Conservation (phyloP, 1,140 invertebrate species). For the Mercenaria mercenaria region DNA sequence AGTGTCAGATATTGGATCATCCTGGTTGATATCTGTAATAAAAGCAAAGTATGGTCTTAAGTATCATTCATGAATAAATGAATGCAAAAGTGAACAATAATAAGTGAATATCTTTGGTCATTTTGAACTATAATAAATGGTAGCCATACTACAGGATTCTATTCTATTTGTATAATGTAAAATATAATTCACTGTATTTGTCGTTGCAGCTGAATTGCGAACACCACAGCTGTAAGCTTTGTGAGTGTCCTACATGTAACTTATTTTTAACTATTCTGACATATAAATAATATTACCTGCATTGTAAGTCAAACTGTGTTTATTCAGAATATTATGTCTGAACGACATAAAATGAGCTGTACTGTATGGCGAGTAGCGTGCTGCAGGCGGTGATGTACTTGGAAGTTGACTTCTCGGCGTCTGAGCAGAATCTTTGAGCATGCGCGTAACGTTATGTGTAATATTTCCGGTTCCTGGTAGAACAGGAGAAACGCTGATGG, state of each 20-base stretch:
- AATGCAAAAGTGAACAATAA: background rate
- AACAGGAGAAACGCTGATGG: background rate
- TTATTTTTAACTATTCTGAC: no score
- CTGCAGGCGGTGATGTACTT: background rate
- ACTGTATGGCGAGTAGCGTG: background rate
- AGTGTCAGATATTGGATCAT: background rate
- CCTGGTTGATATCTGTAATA: background rate
- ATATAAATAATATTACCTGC: no score
- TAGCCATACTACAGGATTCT: background rate
- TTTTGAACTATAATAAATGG: no score
- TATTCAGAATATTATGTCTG: background rate
- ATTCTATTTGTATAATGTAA: background rate
- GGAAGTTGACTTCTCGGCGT: background rate
- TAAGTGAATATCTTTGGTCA: no score
- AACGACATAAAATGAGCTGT: slow-evolving; percentile 9
- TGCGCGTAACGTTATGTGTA: slow-evolving; percentile 25
- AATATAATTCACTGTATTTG: no score
- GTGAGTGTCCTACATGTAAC: no score
- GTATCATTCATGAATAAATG: no score
- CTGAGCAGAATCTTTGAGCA: background rate
- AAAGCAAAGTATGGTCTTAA: background rate
- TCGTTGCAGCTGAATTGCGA: no score
- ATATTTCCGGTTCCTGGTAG: slow-evolving; percentile 50
- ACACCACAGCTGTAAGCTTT: no score
- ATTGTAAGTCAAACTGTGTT: background rate